Percentiles rank a stretch among this genome's conserved stretches.
These are phyloP conservation scores for Euthynnus affinis DNA, from an alignment of 2,797 vertebrate genomes.

Conservation along the genomic window DNA sequence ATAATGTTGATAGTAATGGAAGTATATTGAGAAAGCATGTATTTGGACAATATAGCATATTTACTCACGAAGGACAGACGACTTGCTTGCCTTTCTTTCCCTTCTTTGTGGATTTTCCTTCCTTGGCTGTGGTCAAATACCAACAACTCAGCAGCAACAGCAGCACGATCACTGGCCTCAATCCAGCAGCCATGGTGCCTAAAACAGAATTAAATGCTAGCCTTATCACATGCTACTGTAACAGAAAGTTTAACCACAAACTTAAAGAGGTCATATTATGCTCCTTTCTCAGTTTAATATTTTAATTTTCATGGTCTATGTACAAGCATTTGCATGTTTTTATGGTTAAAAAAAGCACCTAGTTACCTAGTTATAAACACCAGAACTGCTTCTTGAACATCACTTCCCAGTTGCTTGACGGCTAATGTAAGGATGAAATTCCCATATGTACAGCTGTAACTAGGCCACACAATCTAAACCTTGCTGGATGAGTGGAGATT, in stretches of 20 bases:
- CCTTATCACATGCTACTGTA: neutral
- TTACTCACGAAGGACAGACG: slow-evolving; percentile 94
- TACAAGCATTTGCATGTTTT: too few species aligned
- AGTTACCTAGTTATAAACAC: too few species aligned
- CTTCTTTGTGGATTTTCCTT: slow-evolving; percentile 92
- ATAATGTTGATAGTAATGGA: neutral
- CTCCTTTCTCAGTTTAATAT: too few species aligned
- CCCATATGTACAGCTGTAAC: too few species aligned
- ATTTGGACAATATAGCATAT: neutral
- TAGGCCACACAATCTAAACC: too few species aligned
- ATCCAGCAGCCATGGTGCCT: slow-evolving; percentile 85
- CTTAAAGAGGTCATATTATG: neutral
- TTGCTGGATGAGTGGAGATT: too few species aligned
- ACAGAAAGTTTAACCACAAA: neutral
- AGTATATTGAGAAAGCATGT: neutral
- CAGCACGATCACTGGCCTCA: slow-evolving; percentile 79
- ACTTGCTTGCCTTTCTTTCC: slow-evolving; percentile 96
- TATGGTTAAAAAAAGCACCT: too few species aligned
- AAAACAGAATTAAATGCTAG: slow-evolving; percentile 44
- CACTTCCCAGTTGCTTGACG: too few species aligned
- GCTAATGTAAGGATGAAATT: too few species aligned
- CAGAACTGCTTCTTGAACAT: too few species aligned
- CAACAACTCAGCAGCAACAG: slow-evolving; percentile 85
- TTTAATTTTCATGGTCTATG: too few species aligned
- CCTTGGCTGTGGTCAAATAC: slow-evolving; percentile 87